Percentiles rank a stretch among this genome's conserved stretches.
Conservation (phyloP, 2,888 invertebrate species). For the Platycnemis pennipes region DNA sequence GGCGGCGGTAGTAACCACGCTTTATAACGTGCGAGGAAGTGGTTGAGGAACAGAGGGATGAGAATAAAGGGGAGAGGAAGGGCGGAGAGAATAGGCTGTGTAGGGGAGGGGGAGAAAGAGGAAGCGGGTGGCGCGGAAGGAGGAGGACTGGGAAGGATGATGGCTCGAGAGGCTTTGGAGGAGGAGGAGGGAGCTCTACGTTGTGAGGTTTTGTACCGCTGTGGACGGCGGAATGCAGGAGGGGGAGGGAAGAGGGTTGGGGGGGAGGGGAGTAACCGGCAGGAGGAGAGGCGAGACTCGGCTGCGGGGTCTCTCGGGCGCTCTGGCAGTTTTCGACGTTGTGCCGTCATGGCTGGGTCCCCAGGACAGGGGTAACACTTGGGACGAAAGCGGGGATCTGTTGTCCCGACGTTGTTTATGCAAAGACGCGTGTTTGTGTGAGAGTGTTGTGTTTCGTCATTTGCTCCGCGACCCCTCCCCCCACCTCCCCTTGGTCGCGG, state of each 20-base stretch:
- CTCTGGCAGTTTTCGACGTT: slow-evolving; percentile 63
- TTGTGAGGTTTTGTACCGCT: slow-evolving; percentile 65
- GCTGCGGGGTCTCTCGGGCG: background rate
- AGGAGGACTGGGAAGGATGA: background rate
- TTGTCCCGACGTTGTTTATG: background rate
- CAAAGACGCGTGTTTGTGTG: background rate
- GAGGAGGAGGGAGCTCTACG: background rate
- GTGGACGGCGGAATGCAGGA: slow-evolving; percentile 30
- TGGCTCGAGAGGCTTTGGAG: background rate
- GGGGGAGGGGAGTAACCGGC: background rate
- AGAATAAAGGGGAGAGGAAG: slow-evolving; percentile 7
- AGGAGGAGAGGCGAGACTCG: slow-evolving; percentile 18
- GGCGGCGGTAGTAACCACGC: slow-evolving; percentile 32
- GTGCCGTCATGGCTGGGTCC: slow-evolving; percentile 58
- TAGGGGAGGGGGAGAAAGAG: slow-evolving; percentile 14
- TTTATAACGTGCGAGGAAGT: slow-evolving; percentile 52
- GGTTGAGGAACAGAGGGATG: slow-evolving; percentile 3
- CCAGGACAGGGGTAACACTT: slow-evolving; percentile 36
- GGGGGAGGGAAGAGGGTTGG: background rate
- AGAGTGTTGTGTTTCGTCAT: background rate
- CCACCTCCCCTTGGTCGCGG: background rate
- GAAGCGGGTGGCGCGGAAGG: background rate
- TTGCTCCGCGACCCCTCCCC: background rate
- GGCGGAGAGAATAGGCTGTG: background rate
- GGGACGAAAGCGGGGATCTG: slow-evolving; percentile 7